A percentile compares a stretch with the other conserved stretches of the same genome.
phyloP scores from a whole-genome alignment of 2,797 vertebrate genomes.

The Botia kubotai region DNA sequence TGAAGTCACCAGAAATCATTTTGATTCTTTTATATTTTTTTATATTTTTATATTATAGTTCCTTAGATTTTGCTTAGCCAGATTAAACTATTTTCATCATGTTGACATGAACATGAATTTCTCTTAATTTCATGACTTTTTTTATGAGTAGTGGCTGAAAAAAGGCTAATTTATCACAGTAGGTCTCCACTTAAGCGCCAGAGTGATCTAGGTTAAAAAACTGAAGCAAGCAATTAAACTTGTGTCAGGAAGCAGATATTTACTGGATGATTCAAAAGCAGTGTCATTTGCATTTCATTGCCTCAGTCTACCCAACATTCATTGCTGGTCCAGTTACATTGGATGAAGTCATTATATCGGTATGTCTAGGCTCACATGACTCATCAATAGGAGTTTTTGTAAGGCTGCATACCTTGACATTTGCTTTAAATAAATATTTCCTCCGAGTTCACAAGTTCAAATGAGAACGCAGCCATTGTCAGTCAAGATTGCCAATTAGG shows the following conservation, averaged over 20 bases:
- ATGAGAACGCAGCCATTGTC: neutral
- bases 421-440: neutral
- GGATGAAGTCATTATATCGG: conserved; percentile 15
- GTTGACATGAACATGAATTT: too few species aligned
- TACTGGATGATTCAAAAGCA: neutral
- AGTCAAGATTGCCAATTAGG: too few species aligned
- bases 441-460: neutral
- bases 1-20: too few species aligned
- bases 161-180: too few species aligned
- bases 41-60: too few species aligned
- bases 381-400: conserved; percentile 7
- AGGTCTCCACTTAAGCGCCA: too few species aligned
- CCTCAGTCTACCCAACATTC: neutral
- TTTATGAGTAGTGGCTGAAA: too few species aligned
- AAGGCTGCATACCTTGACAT: neutral
- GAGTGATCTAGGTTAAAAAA: too few species aligned
- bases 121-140: too few species aligned
- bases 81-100: too few species aligned
- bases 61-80: too few species aligned
- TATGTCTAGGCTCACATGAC: neutral
- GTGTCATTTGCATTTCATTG: neutral
- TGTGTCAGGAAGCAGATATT: neutral
- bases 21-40: too few species aligned
- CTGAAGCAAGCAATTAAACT: neutral
- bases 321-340: neutral